These are phyloP conservation scores for Trichonephila inaurata DNA, from an alignment of 1,140 invertebrate species.

Conservation along the genomic window DNA sequence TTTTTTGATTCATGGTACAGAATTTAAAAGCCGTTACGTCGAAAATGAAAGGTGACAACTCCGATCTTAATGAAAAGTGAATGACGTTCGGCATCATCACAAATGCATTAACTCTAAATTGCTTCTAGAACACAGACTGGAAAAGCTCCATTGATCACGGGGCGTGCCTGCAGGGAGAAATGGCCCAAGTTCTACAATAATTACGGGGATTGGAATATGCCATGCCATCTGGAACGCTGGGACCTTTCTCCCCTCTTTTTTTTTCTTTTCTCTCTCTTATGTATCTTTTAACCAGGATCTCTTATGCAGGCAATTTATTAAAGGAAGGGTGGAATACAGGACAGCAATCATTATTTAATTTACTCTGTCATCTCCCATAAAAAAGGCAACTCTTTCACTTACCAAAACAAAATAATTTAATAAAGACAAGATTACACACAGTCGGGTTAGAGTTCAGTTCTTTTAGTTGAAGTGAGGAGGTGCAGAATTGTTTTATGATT, in stretches of 20 bases:
- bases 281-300: slow-evolving; percentile 10
- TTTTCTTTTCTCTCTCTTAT: not conserved
- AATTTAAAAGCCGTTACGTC: slow-evolving; percentile 70
- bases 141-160: slow-evolving; percentile 52
- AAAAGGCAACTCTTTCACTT: not conserved
- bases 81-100: slow-evolving; percentile 69
- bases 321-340: slow-evolving; percentile 3
- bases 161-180: not conserved
- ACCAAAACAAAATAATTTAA: slow-evolving; percentile 24
- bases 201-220: slow-evolving; percentile 34
- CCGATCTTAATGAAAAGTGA: slow-evolving; percentile 71
- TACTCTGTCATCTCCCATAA: not conserved
- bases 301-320: slow-evolving; percentile 21
- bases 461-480: not conserved
- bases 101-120: slow-evolving; percentile 75
- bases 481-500: not conserved
- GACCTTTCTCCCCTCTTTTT: not conserved
- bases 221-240: slow-evolving; percentile 5
- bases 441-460: not conserved
- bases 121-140: slow-evolving; percentile 48
- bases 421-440: not conserved
- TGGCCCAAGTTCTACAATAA: slow-evolving; percentile 40
- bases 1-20: slow-evolving; percentile 41
- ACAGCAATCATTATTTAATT: slow-evolving; percentile 44
- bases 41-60: slow-evolving; percentile 70